Base-by-base conservation (phyloP, 1,140 invertebrate species). In the Pararge aegeria region DNA sequence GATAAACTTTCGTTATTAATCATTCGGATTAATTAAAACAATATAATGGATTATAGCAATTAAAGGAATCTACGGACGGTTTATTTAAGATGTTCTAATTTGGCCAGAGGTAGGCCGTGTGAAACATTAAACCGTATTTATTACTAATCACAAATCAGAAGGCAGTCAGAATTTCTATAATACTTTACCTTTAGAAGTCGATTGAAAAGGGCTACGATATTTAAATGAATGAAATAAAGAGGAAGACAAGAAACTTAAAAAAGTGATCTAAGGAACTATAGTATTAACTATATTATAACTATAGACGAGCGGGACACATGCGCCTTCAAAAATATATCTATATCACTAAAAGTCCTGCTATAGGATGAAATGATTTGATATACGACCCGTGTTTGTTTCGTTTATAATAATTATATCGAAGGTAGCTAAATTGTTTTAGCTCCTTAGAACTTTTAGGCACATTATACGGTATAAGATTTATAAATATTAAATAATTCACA, bases 391-490 rank as follows among this genome's bases (percentile, higher is more conserved):
- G 55, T 59, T 62, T 67, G 61, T 64, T 70, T 61, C 60, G 54
- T 71, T 66, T 70, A 61, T 74, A 75, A 64, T 64, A 18, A 51
- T 30, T 19, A 60, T 30, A 76, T 72, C 62, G 68, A 80, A 77
- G 75, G 75, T 81, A 55, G 73, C 75, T 83, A 75, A 64, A 72
- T 64, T 74, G 65, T 72, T 50, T 64, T 68, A 75, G 74, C 38
- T 65, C 59, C 24, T 62, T 50, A 20, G 59, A 76, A 78, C 78
- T 77, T 74, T 78, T 80, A 85, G 82, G 80, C 80, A 85, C 80
- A 81, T 80, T 78, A 74, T 76, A 78, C 75, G 71, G 68, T 73
- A 71, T 81, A 55, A 40, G 46, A 55, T 19, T 53, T 59, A 71
- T 56, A 63, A 63, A 55, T 65, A 66, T 61, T 57, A 64, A 64